phyloP scores from a whole-genome alignment of 2,797 vertebrate genomes.

The Premnoplex brunnescens region DNA sequence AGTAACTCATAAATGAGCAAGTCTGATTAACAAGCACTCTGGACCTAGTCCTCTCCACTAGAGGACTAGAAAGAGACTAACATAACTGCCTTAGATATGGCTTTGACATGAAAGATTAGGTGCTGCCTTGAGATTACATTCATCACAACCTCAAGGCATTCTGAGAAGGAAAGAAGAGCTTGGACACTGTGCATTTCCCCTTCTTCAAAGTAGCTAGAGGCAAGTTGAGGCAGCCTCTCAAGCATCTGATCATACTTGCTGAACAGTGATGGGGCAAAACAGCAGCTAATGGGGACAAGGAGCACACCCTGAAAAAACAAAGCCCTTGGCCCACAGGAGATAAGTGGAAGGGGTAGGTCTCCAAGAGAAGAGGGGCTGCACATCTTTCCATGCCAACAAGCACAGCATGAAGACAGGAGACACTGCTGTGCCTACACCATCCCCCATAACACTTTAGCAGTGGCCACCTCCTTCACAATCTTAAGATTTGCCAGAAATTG shows the following conservation, averaged over 20 bases:
- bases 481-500: background rate
- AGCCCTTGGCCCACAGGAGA: background rate
- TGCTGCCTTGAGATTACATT: background rate
- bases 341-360: background rate
- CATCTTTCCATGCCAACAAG: background rate
- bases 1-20: background rate
- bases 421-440: background rate
- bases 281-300: background rate
- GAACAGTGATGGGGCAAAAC: background rate
- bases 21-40: background rate
- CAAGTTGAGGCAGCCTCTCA: background rate
- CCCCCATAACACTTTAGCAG: background rate
- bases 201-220: background rate
- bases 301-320: background rate
- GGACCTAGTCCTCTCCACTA: background rate
- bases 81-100: background rate
- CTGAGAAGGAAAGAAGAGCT: background rate
- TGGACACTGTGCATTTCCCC: background rate
- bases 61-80: background rate
- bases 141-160: background rate
- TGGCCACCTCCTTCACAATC: background rate
- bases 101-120: background rate
- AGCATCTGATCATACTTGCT: background rate
- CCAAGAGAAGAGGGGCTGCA: background rate
- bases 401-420: background rate